Evolutionary conservation across 2,888 invertebrate genomes (phyloP), one percentile per base, ranked within the genome.

Genomic region (Folsomia candida): DNA sequence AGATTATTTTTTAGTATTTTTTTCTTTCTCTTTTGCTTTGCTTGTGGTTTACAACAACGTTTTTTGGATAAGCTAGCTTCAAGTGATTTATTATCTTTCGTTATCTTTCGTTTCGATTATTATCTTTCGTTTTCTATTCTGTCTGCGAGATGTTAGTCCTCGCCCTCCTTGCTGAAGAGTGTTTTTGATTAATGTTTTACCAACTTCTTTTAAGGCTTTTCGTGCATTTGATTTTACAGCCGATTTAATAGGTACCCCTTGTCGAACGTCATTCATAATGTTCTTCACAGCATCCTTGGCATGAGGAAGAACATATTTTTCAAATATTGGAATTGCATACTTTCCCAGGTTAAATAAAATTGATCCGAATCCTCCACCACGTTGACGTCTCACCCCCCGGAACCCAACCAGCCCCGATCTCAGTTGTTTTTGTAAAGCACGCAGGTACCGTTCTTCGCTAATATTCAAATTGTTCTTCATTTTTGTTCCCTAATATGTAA

Each of bases 351-450:
- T 64, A 24, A 20, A 24, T 47, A 51, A 47, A 20, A 64, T 29
- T 14, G 37, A 24, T 3, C 64, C 64, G 22, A 64, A 62, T 6
- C 62, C 62, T n/a, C 62, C 62, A 14, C 62, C 62, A 2, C 62
- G 26, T 29, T 28, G 29, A n/a, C 62, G 11, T 62, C 62, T 11
- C 2, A 28, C 27, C 14, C 62, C 62, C 2, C 28, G 27, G n/a
- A 28, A 62, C 11, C 20, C 24, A 6, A 57, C n/a, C 6, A 20
- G n/a, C n/a, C 57, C 57, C 18, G 54, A 18, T 14, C 54, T 20
- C 4, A 20, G 4, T 54, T 54, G 54, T 54, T 22, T 37, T 14
- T 4, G 4, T 37, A 37, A 37, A 9, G 37, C 37, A 37, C 37
- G 37, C 37, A 37, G 14, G 14, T 37, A 37, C 4, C 37, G 37